These are phyloP conservation scores for Penaeus chinensis DNA, from an alignment of 1,140 invertebrate genomes.

Conservation along the genomic window DNA sequence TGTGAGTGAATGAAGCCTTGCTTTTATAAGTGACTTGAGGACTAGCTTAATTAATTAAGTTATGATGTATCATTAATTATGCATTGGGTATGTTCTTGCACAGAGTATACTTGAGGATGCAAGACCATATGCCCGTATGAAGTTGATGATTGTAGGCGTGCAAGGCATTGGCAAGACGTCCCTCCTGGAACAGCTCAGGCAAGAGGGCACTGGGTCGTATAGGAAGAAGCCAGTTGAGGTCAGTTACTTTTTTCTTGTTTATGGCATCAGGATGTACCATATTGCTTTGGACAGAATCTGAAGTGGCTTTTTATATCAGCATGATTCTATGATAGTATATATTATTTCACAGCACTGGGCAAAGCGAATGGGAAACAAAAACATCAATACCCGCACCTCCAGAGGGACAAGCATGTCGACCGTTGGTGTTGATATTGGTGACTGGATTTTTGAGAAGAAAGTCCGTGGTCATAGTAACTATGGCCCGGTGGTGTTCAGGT, in stretches of 20 bases:
- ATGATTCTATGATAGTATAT: neutral
- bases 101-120: conserved; percentile 83
- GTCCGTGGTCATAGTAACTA: conserved; percentile 77
- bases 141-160: conserved; percentile 96
- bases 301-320: neutral
- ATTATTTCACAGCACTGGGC: conserved; percentile 82
- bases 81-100: conserved; percentile 19
- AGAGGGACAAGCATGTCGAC: conserved; percentile 89
- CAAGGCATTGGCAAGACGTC: conserved; percentile 96
- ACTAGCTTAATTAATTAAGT: neutral
- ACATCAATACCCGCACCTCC: conserved; percentile 80
- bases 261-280: neutral
- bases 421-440: conserved; percentile 96
- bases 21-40: no score
- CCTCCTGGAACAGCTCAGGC: conserved; percentile 85
- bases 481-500: conserved; percentile 90
- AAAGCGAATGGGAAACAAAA: conserved; percentile 91
- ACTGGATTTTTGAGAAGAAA: conserved; percentile 93
- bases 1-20: no score
- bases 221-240: conserved; percentile 80
- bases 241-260: conserved; percentile 61
- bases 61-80: neutral
- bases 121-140: conserved; percentile 93
- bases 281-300: neutral
- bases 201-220: conserved; percentile 83